These are phyloP conservation scores for Sipha flava DNA, from an alignment of 1,140 invertebrate species.

Conservation along the genomic window DNA sequence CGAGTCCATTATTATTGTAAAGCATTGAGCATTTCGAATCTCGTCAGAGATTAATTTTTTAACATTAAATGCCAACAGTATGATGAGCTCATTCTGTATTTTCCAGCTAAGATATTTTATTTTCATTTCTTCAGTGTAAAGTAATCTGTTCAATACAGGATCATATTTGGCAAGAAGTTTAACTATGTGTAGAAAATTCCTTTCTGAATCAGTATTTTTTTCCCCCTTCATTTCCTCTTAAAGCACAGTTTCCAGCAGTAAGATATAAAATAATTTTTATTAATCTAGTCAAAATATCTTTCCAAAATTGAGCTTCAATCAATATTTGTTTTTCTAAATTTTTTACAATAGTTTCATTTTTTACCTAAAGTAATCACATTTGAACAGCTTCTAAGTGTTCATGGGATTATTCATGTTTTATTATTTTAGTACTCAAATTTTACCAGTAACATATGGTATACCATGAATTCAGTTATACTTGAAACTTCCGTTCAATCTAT, in stretches of 20 bases:
- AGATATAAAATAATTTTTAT: constrained; percentile 5
- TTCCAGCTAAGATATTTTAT: no score
- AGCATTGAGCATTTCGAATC: no score
- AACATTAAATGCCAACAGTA: no score
- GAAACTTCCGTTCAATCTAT: neutral
- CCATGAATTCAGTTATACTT: neutral
- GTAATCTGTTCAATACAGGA: no score
- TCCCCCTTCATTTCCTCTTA: neutral
- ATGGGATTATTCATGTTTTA: neutral
- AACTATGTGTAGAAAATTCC: neutral
- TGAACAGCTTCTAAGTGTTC: neutral
- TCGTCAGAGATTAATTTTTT: no score
- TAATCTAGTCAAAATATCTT: neutral
- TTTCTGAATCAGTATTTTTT: neutral
- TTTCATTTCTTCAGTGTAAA: no score
- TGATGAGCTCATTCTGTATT: no score
- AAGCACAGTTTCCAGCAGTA: neutral
- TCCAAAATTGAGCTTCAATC: neutral
- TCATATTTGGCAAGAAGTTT: neutral
- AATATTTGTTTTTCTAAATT: neutral
- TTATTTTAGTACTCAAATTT: neutral
- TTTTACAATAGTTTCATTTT: neutral
- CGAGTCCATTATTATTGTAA: no score
- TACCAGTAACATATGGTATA: neutral
- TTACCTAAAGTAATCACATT: neutral